Evolutionary conservation across 2,797 vertebrate genomes (phyloP).

Genomic region (Melanotaenia boesemani): DNA sequence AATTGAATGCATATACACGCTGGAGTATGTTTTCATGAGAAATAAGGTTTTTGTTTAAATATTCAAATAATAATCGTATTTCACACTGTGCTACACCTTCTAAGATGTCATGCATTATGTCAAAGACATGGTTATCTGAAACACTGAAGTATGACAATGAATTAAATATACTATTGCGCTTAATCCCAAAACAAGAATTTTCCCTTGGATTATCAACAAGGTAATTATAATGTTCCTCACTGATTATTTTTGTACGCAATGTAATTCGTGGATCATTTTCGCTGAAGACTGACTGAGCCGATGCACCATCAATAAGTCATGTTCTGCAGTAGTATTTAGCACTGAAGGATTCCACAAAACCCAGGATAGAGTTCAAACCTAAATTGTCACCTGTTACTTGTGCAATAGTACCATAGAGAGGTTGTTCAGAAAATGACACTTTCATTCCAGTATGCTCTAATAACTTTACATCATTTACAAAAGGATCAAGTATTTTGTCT

Average conservation of each 20-base stretch:
- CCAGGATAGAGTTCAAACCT: slow-evolving; percentile 16
- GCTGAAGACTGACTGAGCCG: slow-evolving; percentile 18
- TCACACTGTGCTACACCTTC: slow-evolving; percentile 19
- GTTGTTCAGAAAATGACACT: slow-evolving; percentile 16
- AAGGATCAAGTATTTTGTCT: too few relatives aligned
- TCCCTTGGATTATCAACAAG: slow-evolving; percentile 10
- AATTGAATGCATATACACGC: slow-evolving; percentile 24
- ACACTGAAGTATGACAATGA: slow-evolving; percentile 11
- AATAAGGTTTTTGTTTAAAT: slow-evolving; percentile 17
- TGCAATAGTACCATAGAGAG: slow-evolving; percentile 14
- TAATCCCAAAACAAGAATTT: slow-evolving; percentile 28
- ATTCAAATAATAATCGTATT: slow-evolving; percentile 21
- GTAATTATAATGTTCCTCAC: background rate
- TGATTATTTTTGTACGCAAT: background rate
- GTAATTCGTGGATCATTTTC: slow-evolving; percentile 8
- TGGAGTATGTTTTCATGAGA: slow-evolving; percentile 23
- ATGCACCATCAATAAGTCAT: slow-evolving; percentile 27
- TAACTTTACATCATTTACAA: too few relatives aligned
- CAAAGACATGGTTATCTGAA: slow-evolving; percentile 4
- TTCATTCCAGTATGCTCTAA: too few relatives aligned
- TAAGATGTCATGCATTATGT: slow-evolving; percentile 23
- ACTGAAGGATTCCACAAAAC: slow-evolving; percentile 21
- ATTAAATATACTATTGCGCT: slow-evolving; percentile 15
- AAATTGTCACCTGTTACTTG: too few relatives aligned
- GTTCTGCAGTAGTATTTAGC: slow-evolving; percentile 8